Conservation (phyloP, 2,797 vertebrate genomes). For the Clamator glandarius region DNA sequence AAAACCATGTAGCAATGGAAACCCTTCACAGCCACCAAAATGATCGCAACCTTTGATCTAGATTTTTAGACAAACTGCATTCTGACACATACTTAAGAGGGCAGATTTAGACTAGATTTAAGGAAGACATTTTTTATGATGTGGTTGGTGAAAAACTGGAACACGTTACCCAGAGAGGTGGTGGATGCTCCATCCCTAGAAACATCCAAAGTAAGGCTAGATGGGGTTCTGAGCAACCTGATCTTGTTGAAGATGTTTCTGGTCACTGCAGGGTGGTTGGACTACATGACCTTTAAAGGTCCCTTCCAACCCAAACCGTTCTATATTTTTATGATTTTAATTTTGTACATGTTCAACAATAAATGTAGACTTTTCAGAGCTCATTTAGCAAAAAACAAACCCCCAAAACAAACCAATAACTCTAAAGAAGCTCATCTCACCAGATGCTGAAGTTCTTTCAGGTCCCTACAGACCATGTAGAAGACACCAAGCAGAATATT, state of each 20-base stretch:
- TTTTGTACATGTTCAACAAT: background rate
- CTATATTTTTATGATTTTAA: background rate
- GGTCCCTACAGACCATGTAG: slow-evolving; percentile 93
- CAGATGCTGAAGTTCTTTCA: slow-evolving; percentile 94
- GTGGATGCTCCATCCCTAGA: background rate
- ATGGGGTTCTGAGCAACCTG: background rate
- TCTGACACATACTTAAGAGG: background rate
- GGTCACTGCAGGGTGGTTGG: fast-evolving
- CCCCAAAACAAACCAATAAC: background rate
- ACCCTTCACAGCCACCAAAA: background rate
- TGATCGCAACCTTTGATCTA: fast-evolving
- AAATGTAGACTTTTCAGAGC: background rate
- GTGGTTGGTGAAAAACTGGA: background rate
- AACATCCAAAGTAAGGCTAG: background rate
- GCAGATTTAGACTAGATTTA: background rate
- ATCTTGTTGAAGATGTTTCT: background rate
- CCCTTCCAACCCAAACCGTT: background rate
- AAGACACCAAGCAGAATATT: slow-evolving; percentile 98
- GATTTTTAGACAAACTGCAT: background rate
- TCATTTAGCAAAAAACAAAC: background rate
- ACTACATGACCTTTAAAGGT: background rate
- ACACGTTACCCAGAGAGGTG: background rate
- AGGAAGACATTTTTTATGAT: background rate
- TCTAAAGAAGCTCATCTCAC: slow-evolving; percentile 75
- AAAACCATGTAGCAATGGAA: background rate